phyloP scores from a whole-genome alignment of 2,113 vertebrate species.

The Sphaerodactylus townsendi region DNA sequence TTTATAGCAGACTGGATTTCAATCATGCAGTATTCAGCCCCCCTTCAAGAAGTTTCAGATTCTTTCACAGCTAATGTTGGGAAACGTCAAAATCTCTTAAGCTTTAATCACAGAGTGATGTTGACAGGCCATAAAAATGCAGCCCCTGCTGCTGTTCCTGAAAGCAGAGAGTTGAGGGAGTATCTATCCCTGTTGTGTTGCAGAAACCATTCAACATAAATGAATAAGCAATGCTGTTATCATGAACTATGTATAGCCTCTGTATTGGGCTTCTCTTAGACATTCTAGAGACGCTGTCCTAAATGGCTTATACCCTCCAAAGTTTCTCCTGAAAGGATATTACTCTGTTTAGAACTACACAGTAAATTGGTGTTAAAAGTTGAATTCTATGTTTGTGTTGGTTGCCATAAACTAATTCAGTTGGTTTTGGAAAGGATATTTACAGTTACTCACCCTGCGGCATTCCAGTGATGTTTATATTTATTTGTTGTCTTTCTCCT shows the following conservation, averaged over 20 bases:
- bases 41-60: constrained; percentile 24
- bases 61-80: neutral
- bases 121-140: neutral
- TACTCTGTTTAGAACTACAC: no score
- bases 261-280: neutral
- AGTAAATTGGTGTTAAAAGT: neutral
- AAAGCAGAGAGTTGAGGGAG: neutral
- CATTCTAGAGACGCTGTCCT: no score
- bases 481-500: neutral
- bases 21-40: constrained; percentile 22
- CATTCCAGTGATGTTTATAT: neutral
- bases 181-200: neutral
- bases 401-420: neutral
- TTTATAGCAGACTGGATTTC: neutral
- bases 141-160: no score
- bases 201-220: neutral
- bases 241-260: neutral
- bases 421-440: neutral
- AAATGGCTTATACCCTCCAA: no score
- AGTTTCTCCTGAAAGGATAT: no score
- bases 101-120: neutral
- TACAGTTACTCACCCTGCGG: no score
- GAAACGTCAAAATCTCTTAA: neutral
- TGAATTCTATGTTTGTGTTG: neutral
- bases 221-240: neutral